Base-by-base conservation (phyloP, 2,888 invertebrate species). In the Brachycybe producta region DNA sequence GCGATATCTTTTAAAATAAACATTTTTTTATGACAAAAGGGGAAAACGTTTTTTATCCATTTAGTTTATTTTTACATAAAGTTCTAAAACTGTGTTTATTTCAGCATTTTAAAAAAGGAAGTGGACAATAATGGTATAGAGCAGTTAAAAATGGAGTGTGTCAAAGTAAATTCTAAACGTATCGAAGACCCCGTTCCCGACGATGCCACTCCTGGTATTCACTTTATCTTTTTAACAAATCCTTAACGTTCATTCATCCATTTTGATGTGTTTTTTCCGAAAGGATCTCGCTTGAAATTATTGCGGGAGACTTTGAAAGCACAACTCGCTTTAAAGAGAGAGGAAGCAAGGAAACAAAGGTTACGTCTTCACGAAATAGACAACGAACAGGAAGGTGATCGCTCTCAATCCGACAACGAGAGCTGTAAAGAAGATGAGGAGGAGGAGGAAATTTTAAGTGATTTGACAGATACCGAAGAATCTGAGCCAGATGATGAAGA, bases 221-320 rank as follows among this genome's bases (percentile, higher is more conserved):
- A 30, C 8, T 13, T 30, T 8, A 30, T 11, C 30, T 30, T 30
- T 11, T 30, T 13, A 8, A 30, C 8, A 30, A 30, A 30, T n/a
- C n/a, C n/a, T n/a, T n/a, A n/a, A n/a, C n/a, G n/a, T n/a, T n/a
- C n/a, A n/a, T n/a, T n/a, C n/a, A n/a, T n/a, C n/a, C n/a, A n/a
- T n/a, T n/a, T n/a, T n/a, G 13, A 43, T 19, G 28, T 4, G 15
- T n/a, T 36, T n/a, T 70, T 69, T 28, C 75, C 78, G 62, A 82
- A 84, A 36, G 85, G 88, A 0, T 76, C 76, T 2, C 80, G 78
- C 58, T 74, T 82, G 56, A 64, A 73, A n/a, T 77, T 75, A 58
- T 68, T 90, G 46, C 80, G 79, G 61, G 75, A 78, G 53, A 77
- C 80, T 54, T 70, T 90, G 2, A 76, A 80, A 60, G 70, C 74